Conservation (phyloP, 2,797 vertebrate genomes). For the Chelidonichthys spinosus region DNA sequence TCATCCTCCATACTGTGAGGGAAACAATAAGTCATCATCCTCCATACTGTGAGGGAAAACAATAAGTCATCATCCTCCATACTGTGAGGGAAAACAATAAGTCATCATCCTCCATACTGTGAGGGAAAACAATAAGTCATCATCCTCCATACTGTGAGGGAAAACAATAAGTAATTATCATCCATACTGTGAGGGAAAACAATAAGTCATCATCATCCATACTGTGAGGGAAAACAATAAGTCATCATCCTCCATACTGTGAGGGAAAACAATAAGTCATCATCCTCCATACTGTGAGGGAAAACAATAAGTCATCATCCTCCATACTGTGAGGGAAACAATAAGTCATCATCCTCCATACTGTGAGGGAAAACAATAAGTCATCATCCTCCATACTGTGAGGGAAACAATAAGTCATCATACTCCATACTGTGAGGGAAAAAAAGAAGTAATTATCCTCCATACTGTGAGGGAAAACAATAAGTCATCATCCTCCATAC, state of each 20-base stretch:
- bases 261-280: neutral
- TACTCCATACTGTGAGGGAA: too few species aligned
- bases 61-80: neutral
- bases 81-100: neutral
- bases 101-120: neutral
- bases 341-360: conserved; percentile 98
- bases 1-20: conserved; percentile 96
- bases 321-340: neutral
- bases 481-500: neutral
- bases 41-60: neutral
- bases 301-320: neutral
- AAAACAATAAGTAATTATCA: conserved; percentile 78
- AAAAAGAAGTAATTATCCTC: too few species aligned
- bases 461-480: conserved; percentile 84
- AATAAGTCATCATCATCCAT: neutral
- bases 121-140: neutral
- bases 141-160: neutral
- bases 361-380: conserved; percentile 62
- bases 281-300: neutral
- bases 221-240: neutral
- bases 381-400: neutral
- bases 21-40: neutral
- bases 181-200: conserved; percentile 88
- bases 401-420: too few species aligned
- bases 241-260: neutral